Conservation (phyloP, 2,888 invertebrate species). For the Temnothorax ravouxi region DNA sequence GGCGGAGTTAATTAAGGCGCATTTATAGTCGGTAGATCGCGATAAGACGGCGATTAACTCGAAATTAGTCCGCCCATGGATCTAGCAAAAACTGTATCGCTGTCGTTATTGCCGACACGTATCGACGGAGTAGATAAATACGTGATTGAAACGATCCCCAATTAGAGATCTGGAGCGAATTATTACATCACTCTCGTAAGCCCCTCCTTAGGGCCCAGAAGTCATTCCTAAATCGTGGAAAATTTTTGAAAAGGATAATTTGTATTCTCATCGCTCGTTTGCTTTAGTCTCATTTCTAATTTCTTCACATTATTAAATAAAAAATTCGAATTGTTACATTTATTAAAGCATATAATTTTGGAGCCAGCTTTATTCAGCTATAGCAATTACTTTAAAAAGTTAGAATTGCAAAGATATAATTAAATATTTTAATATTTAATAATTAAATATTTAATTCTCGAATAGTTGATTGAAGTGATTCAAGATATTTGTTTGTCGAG, state of each 20-base stretch:
- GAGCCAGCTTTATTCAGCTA: neutral
- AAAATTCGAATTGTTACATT: neutral
- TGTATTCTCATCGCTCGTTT: neutral
- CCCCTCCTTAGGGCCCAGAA: neutral
- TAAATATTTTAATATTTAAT: neutral
- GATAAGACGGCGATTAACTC: slow-evolving; percentile 75
- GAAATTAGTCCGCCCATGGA: slow-evolving; percentile 69
- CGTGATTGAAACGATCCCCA: slow-evolving; percentile 63
- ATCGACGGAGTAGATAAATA: slow-evolving; percentile 71
- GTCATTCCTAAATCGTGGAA: neutral
- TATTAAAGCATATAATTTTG: neutral
- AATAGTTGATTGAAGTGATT: neutral
- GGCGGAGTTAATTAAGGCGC: slow-evolving; percentile 73
- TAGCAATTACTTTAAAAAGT: neutral
- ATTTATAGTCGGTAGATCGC: slow-evolving; percentile 74
- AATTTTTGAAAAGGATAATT: neutral
- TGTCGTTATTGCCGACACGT: slow-evolving; percentile 76
- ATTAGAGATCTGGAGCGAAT: slow-evolving; percentile 63
- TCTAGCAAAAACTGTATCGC: slow-evolving; percentile 68
- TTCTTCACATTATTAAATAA: neutral
- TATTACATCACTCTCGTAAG: slow-evolving; percentile 34
- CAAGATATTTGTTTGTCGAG: neutral
- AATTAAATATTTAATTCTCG: neutral
- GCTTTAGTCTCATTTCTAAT: neutral
- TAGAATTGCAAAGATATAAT: neutral